A percentile compares a stretch with the other conserved stretches of the same genome.
Evolutionary conservation across 2,888 invertebrate species (phyloP).

Genomic region (Drosophila kokeensis): DNA sequence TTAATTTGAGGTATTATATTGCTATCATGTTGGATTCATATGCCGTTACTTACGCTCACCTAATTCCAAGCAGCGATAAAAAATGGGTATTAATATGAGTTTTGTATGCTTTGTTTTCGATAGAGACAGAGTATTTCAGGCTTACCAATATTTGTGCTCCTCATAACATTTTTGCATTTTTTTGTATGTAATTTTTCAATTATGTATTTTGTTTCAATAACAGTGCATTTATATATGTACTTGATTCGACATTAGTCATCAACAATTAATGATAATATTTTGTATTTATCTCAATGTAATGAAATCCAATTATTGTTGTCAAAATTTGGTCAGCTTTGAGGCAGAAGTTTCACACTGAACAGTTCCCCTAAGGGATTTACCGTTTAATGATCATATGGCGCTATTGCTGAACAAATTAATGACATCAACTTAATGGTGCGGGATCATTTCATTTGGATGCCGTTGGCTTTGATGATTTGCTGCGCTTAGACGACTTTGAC

Average conservation of each 20-base stretch:
- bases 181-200: not conserved
- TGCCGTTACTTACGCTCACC: not conserved
- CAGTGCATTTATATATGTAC: not conserved
- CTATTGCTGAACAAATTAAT: conserved; percentile 22
- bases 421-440: not conserved
- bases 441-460: not conserved
- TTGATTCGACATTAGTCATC: not conserved
- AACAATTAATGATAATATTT: not conserved
- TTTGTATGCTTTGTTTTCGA: not conserved
- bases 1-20: not conserved
- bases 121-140: not conserved
- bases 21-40: not conserved
- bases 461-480: not conserved
- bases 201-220: not conserved
- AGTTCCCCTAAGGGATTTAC: conserved; percentile 61
- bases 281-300: conserved; percentile 6
- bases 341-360: conserved; percentile 48
- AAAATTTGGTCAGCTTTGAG: conserved; percentile 29
- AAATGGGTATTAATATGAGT: not conserved
- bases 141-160: not conserved
- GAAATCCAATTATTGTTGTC: conserved; percentile 7
- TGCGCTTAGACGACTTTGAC: conserved; percentile 36
- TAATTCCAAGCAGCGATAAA: not conserved
- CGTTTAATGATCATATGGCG: conserved; percentile 57
- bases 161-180: not conserved